Conservation (phyloP, 2,797 vertebrate species). For the Pseudochirops corinnae region DNA sequence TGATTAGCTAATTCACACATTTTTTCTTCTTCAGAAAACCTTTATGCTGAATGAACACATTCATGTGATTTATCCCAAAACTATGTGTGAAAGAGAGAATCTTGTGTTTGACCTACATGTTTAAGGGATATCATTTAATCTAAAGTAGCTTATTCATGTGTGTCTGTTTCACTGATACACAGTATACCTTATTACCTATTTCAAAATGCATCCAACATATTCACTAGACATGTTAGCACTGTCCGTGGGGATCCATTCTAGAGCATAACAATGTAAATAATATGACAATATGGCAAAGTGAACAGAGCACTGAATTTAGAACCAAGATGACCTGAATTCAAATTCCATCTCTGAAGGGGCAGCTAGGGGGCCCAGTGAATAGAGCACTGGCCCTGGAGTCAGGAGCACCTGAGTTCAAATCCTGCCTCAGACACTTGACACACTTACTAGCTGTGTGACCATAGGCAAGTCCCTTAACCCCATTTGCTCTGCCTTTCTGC, state of each 20-base stretch:
- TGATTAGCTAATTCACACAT: constrained; percentile 61
- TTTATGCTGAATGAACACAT: constrained; percentile 35
- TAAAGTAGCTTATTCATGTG: constrained; percentile 46
- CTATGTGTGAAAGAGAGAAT: constrained; percentile 63
- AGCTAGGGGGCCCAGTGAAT: too few species aligned
- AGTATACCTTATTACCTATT: constrained; percentile 43
- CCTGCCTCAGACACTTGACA: too few species aligned
- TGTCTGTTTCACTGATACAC: constrained; percentile 59
- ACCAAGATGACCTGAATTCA: too few species aligned
- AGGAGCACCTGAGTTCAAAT: too few species aligned
- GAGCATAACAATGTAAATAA: neutral
- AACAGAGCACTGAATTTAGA: neutral
- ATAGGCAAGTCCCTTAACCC: too few species aligned
- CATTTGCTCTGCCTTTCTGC: too few species aligned
- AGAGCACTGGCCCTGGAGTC: too few species aligned
- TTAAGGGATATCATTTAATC: constrained; percentile 66
- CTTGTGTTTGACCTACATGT: constrained; percentile 66
- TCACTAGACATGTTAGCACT: neutral
- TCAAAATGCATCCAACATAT: neutral
- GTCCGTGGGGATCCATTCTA: neutral
- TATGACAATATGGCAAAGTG: neutral
- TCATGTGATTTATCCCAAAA: constrained; percentile 63
- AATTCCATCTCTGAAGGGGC: neutral
- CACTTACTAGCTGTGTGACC: too few species aligned
- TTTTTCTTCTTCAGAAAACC: constrained; percentile 37